Conservation (phyloP, 2,888 invertebrate species). For the Lasioglossum calceatum region DNA sequence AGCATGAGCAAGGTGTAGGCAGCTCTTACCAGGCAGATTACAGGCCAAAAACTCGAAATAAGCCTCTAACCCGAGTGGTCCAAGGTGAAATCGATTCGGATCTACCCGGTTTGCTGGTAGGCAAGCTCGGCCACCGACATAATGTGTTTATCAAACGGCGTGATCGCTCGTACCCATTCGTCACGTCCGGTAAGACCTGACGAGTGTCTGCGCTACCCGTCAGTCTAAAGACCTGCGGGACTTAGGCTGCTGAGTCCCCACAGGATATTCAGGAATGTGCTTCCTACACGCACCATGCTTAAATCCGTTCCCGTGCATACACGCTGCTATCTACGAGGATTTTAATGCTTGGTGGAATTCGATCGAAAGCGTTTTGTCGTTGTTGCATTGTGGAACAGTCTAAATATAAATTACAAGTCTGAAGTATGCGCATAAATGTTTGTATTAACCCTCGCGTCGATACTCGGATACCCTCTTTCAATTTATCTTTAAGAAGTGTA, state of each 20-base stretch:
- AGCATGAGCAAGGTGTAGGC: slow-evolving; percentile 34
- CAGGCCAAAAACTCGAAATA: slow-evolving; percentile 46
- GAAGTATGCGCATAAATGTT: neutral
- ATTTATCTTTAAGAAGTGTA: neutral
- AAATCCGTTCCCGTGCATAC: slow-evolving; percentile 17
- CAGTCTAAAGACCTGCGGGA: slow-evolving; percentile 37
- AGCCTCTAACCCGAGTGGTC: slow-evolving; percentile 49
- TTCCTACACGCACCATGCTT: slow-evolving; percentile 31
- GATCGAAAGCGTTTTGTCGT: neutral
- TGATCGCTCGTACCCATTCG: slow-evolving; percentile 66
- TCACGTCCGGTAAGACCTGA: slow-evolving; percentile 63
- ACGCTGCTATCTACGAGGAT: neutral
- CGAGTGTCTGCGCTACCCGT: slow-evolving; percentile 47
- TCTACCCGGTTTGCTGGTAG: slow-evolving; percentile 57
- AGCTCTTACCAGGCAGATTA: slow-evolving; percentile 57
- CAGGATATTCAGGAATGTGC: slow-evolving; percentile 50
- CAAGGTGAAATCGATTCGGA: slow-evolving; percentile 68
- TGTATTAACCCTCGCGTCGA: neutral
- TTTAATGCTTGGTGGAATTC: neutral
- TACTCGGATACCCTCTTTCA: neutral
- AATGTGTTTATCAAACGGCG: slow-evolving; percentile 68
- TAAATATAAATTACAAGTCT: neutral
- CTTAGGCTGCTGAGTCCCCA: slow-evolving; percentile 54
- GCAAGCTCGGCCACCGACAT: slow-evolving; percentile 63
- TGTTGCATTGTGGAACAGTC: neutral